Conservation (phyloP, 2,797 vertebrate genomes). For the Sylvia borin region DNA sequence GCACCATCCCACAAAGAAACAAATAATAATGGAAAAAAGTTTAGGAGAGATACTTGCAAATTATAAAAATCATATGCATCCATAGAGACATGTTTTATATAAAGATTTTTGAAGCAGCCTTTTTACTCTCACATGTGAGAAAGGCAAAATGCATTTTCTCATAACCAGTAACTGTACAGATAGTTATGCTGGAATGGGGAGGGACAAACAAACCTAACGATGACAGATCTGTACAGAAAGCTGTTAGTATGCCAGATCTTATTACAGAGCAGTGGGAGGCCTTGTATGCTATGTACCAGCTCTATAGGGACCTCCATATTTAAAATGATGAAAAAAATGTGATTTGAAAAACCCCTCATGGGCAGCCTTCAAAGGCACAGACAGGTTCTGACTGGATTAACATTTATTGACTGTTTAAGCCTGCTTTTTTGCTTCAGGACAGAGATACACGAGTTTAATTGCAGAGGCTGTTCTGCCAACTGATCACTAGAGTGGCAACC, state of each 20-base stretch:
- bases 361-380: slow-evolving; percentile 95
- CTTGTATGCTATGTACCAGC: slow-evolving; percentile 80
- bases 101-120: neutral
- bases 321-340: slow-evolving; percentile 88
- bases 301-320: slow-evolving; percentile 88
- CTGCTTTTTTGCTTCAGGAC: slow-evolving; percentile 91
- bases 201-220: slow-evolving; percentile 68
- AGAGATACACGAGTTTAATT: slow-evolving; percentile 96
- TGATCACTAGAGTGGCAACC: slow-evolving; percentile 96
- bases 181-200: neutral
- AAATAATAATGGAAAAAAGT: neutral
- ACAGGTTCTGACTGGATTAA: slow-evolving; percentile 99
- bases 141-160: slow-evolving; percentile 15
- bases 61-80: neutral
- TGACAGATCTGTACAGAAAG: slow-evolving; percentile 82
- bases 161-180: slow-evolving; percentile 50
- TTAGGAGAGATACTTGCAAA: neutral
- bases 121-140: neutral
- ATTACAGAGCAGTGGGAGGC: slow-evolving; percentile 88
- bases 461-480: slow-evolving; percentile 93
- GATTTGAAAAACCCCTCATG: slow-evolving; percentile 86
- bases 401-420: slow-evolving; percentile 99
- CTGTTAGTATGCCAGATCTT: slow-evolving; percentile 88
- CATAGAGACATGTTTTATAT: neutral
- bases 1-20: neutral